A percentile compares a stretch with the other conserved stretches of the same genome.
Evolutionary conservation across 2,113 vertebrate genomes (phyloP).

Genomic region (Callopanchax toddi): DNA sequence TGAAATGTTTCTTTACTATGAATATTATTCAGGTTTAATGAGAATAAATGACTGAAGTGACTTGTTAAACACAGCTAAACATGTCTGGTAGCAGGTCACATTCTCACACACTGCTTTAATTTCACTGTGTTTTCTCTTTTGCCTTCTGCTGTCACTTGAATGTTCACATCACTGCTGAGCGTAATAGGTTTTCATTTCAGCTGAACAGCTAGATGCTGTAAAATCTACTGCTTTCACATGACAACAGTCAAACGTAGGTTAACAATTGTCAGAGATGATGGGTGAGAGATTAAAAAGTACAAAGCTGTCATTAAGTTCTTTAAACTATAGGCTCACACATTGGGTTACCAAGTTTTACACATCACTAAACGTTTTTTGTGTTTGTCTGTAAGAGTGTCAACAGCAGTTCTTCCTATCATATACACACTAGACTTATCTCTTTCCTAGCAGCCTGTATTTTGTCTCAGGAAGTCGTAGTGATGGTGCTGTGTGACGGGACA

Average conservation of each 20-base stretch:
- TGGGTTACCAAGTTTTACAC: too few species aligned
- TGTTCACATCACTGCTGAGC: not conserved
- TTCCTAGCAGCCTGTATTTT: conserved; percentile 32
- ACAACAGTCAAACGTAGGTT: not conserved
- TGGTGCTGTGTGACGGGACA: conserved; percentile 53
- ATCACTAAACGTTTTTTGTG: too few species aligned
- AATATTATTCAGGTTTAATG: too few species aligned
- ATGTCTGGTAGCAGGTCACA: not conserved
- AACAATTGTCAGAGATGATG: not conserved
- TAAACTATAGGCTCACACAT: too few species aligned
- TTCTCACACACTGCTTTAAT: not conserved
- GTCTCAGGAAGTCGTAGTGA: conserved; percentile 62
- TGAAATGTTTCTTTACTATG: too few species aligned
- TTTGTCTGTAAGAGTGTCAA: not conserved
- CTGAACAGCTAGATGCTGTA: not conserved
- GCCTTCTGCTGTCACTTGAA: not conserved
- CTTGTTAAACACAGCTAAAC: not conserved
- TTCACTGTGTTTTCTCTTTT: not conserved
- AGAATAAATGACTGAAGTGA: too few species aligned
- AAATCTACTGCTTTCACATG: not conserved
- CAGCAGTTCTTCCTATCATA: not conserved
- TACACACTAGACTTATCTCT: conserved; percentile 34
- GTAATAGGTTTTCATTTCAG: not conserved
- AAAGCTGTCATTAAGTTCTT: too few species aligned
- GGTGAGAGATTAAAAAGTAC: too few species aligned